These are phyloP conservation scores for Drosophila limbata DNA, from an alignment of 2,888 invertebrate species.

Conservation along the genomic window DNA sequence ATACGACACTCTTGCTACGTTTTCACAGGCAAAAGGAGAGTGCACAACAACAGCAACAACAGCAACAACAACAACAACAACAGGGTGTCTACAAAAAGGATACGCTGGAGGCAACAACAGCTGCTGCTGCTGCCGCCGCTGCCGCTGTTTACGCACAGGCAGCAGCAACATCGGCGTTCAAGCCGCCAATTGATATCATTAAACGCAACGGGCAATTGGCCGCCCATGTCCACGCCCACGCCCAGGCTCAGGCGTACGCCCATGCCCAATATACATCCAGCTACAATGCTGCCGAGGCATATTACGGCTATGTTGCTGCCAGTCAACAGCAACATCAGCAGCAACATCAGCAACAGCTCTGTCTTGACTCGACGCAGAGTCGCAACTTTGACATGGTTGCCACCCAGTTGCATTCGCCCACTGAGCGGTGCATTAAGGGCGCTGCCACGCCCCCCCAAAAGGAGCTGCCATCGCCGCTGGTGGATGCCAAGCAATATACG, in stretches of 20 bases:
- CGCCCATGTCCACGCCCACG: conserved; percentile 50
- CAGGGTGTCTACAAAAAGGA: conserved; percentile 30
- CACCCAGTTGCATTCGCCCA: conserved; percentile 49
- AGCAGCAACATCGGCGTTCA: conserved; percentile 91
- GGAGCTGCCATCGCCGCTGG: conserved; percentile 28
- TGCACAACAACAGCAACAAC: conserved; percentile 22
- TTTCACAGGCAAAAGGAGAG: conserved; percentile 85
- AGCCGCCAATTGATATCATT: conserved; percentile 89
- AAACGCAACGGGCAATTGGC: conserved; percentile 85
- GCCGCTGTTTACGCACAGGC: conserved; percentile 90
- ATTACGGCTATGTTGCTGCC: conserved; percentile 79
- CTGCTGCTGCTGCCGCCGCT: conserved; percentile 88
- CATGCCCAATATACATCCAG: conserved; percentile 63
- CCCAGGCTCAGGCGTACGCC: conserved; percentile 48
- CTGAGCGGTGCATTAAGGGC: conserved; percentile 21
- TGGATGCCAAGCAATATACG: conserved; percentile 92
- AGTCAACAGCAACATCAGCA: conserved; percentile 59
- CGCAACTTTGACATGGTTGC: conserved; percentile 52
- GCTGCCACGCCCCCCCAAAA: conserved; percentile 30
- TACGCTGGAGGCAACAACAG: conserved; percentile 57
- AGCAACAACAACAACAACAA: conserved; percentile 33
- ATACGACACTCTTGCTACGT: conserved; percentile 86
- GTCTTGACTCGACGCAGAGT: conserved; percentile 17
- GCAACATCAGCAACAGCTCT: conserved; percentile 38
- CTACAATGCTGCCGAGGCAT: conserved; percentile 75